Percentiles rank a stretch among this genome's conserved stretches.
These are phyloP conservation scores for Dascyllus trimaculatus DNA, from an alignment of 2,113 vertebrate species.

Conservation along the genomic window DNA sequence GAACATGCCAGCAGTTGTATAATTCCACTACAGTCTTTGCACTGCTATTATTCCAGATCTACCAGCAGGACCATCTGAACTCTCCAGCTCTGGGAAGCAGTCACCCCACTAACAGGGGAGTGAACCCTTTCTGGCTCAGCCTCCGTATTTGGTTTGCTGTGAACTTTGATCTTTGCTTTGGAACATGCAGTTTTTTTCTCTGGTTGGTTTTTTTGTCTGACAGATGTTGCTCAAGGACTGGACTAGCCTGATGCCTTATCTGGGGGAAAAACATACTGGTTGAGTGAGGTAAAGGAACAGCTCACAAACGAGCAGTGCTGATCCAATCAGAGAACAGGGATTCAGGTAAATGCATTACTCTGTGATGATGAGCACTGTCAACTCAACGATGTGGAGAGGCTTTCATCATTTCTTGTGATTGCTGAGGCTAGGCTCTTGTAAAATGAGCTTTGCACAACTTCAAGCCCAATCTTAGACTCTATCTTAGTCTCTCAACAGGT, in stretches of 20 bases:
- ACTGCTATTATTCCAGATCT: constrained; percentile 27
- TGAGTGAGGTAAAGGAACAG: not conserved
- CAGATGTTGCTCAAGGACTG: constrained; percentile 63
- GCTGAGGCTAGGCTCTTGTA: too few species aligned
- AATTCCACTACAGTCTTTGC: constrained; percentile 23
- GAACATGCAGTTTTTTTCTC: constrained; percentile 46
- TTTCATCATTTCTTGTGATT: not conserved
- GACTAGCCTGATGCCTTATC: constrained; percentile 41
- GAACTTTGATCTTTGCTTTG: constrained; percentile 84
- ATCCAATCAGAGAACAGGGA: not conserved
- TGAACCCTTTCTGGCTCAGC: constrained; percentile 43
- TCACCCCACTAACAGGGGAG: constrained; percentile 41
- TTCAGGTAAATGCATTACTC: not conserved
- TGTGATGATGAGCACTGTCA: not conserved
- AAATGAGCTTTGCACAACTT: too few species aligned
- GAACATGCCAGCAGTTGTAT: constrained; percentile 63
- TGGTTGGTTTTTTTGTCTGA: constrained; percentile 22
- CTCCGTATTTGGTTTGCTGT: constrained; percentile 77
- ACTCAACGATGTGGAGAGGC: too few species aligned
- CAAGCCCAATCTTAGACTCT: too few species aligned
- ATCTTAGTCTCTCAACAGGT: too few species aligned
- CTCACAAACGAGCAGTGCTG: not conserved
- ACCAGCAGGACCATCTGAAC: constrained; percentile 40
- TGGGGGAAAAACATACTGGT: not conserved
- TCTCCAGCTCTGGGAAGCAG: constrained; percentile 23